Evolutionary conservation across 2,797 vertebrate species (phyloP).

Genomic region (Masticophis lateralis): DNA sequence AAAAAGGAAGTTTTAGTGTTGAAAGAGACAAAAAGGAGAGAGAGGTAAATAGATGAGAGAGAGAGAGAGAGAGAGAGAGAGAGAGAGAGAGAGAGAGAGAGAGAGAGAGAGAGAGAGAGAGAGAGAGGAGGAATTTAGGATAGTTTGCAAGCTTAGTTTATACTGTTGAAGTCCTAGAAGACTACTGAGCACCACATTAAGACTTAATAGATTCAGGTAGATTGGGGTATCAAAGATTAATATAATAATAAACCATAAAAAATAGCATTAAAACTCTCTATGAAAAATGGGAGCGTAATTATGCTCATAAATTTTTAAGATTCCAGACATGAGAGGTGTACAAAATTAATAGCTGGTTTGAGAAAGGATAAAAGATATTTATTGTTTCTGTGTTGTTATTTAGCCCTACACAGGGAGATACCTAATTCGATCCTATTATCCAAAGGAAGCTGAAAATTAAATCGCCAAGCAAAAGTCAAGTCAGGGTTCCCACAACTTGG

Average conservation of each 20-base stretch:
- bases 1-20: not conserved
- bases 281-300: not conserved
- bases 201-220: not conserved
- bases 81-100: too few species aligned
- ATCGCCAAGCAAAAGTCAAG: not conserved
- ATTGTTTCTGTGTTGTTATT: not conserved
- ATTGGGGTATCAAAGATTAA: not conserved
- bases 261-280: not conserved
- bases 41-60: too few species aligned
- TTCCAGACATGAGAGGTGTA: not conserved
- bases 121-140: not conserved
- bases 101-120: too few species aligned
- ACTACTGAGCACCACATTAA: constrained; percentile 36
- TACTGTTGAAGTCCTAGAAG: constrained; percentile 52
- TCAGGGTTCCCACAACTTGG: not conserved
- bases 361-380: not conserved
- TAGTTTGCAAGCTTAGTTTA: constrained; percentile 6
- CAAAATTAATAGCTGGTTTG: not conserved
- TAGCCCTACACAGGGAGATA: not conserved
- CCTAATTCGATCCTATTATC: not conserved
- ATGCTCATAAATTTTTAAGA: not conserved
- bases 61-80: too few species aligned
- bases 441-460: not conserved
- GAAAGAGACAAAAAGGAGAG: not conserved
- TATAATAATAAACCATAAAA: not conserved